These are phyloP conservation scores for Poecilus cupreus DNA, from an alignment of 2,888 invertebrate genomes.

Conservation along the genomic window DNA sequence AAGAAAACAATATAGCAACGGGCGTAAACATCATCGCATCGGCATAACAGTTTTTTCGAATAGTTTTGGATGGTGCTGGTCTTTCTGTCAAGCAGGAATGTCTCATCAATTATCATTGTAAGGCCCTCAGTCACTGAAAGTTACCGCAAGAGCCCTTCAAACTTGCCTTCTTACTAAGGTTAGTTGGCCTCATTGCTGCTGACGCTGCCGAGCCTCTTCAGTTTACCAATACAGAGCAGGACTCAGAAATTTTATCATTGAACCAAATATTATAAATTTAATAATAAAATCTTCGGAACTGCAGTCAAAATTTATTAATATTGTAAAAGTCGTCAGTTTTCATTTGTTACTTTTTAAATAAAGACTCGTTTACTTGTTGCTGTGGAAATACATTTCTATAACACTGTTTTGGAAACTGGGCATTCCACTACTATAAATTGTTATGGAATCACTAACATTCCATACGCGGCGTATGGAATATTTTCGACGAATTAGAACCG, in stretches of 20 bases:
- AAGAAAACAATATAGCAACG: neutral
- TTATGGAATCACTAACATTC: too few relatives aligned
- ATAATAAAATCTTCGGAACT: too few relatives aligned
- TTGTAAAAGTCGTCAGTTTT: too few relatives aligned
- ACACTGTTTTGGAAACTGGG: too few relatives aligned
- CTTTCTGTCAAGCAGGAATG: neutral
- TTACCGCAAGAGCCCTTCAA: neutral
- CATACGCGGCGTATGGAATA: too few relatives aligned
- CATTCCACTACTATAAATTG: too few relatives aligned
- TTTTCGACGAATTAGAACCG: too few relatives aligned
- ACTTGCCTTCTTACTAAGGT: constrained; percentile 11
- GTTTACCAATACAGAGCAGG: neutral
- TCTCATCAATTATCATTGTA: constrained; percentile 20
- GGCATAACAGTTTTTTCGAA: neutral
- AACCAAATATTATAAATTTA: too few relatives aligned
- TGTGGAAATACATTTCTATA: too few relatives aligned
- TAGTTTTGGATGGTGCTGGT: neutral
- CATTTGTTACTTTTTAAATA: too few relatives aligned
- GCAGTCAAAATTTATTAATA: too few relatives aligned
- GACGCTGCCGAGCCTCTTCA: neutral
- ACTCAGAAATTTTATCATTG: neutral
- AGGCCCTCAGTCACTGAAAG: constrained; percentile 1
- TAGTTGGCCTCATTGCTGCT: constrained; percentile 12
- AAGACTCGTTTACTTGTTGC: too few relatives aligned
- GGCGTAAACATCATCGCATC: constrained; percentile 4